A percentile compares a stretch with the other conserved stretches of the same genome.
Evolutionary conservation across 2,797 vertebrate species (phyloP).

Genomic region (Anguilla obscura): DNA sequence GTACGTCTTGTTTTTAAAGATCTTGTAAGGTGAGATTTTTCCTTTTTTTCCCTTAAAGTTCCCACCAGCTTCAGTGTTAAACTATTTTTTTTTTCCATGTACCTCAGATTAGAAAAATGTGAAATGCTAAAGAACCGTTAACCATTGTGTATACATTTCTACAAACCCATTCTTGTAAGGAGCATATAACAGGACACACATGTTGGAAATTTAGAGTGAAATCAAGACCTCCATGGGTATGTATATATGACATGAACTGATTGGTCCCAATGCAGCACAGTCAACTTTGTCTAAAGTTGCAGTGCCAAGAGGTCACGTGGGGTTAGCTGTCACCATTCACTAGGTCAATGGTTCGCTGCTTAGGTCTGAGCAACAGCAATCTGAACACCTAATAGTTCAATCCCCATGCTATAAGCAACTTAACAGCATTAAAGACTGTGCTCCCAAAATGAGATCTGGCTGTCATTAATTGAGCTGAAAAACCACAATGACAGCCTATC

Average conservation of each 20-base stretch:
- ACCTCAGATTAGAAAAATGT: neutral
- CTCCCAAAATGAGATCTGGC: conserved; percentile 27
- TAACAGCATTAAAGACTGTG: conserved; percentile 13
- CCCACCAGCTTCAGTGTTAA: neutral
- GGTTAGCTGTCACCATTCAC: neutral
- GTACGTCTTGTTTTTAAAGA: neutral
- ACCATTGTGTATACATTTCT: neutral
- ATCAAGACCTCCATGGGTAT: neutral
- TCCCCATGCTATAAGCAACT: conserved; percentile 7
- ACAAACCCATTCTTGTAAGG: neutral
- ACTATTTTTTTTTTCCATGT: neutral
- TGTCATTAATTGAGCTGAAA: conserved; percentile 14
- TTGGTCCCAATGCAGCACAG: neutral
- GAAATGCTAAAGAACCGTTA: neutral
- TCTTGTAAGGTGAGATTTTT: no score
- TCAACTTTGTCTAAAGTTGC: neutral
- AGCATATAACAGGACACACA: neutral
- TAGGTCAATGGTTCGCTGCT: conserved; percentile 1
- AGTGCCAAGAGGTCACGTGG: neutral
- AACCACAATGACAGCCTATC: conserved; percentile 5
- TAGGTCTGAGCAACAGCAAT: conserved; percentile 8
- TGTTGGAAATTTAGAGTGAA: neutral
- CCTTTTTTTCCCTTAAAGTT: neutral
- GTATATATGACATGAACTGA: neutral
- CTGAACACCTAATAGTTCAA: conserved; percentile 16